Base-by-base conservation (phyloP, 2,113 vertebrate species). In the Sclerurus mexicanus region DNA sequence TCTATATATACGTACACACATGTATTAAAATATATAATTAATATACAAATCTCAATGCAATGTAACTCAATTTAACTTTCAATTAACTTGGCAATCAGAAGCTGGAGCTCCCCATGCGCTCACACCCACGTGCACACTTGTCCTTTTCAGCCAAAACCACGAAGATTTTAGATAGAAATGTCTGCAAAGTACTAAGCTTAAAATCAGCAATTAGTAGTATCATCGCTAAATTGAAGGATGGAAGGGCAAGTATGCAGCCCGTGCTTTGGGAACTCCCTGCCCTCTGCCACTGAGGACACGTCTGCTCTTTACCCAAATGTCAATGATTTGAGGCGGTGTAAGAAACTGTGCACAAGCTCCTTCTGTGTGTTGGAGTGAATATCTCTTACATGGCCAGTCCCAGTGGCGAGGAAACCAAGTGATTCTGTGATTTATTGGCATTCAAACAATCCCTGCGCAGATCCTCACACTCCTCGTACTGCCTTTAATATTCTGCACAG, bases 371-470 rank as follows among this genome's bases (percentile, higher is more conserved):
- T 92, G 77, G 89, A 95, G 21, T 84, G 67, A 91, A 14, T 74
- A 46, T 88, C 96, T 96, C 73, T 74, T 60, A 37, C 2, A 23
- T 42, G 37, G 59, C 53, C 95, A 94, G 85, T 95, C 89, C 78
- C 95, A 92, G 7, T 24, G 72, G 82, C 25, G 53, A 92, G 64
- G 49, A 96, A 94, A 69, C 76, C 82, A 80, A 95, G 85, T 39
- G 71, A 95, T 97, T 96, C 78, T 30, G 31, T 76, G 66, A 98
- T 96, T 84, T 96, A 97, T 97, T 91, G 92, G 56, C 87, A 98
- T 96, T 98, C 94, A 91, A 75, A 89, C 63, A 97, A 97, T 97
- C 93, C 81, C 87, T 68, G 63, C 73, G 75, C 7, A 67, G 91
- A 91, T 92, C 79, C 66, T 95, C 85, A 85, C 68, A 78, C 84